Evolutionary conservation across 1,140 invertebrate genomes (phyloP), one percentile per base, ranked within the genome.

Genomic region (Leguminivora glycinivorella): DNA sequence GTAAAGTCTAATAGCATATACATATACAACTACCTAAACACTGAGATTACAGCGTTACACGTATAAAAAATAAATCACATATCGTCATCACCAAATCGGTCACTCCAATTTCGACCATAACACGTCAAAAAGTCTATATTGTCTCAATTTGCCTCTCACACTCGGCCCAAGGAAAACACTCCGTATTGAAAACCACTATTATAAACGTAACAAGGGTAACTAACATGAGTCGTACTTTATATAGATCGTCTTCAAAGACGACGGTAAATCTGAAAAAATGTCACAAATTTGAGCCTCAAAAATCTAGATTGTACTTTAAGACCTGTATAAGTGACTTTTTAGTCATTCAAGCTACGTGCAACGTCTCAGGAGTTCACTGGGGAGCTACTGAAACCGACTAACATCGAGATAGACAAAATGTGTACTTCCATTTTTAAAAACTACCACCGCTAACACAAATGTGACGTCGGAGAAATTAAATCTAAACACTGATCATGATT

Each of bases 21-120:
- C 79, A 76, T 79, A 82, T 82, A 83, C 76, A 83, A 72, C 76
- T 84, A 87, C 63, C 76, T 83, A 83, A 81, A 84, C 81, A 84
- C 79, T 81, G 84, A 87, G 80, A 88, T 85, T 86, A 82, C 81
- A 83, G 77, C 75, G 77, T 81, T 82, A 80, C 67, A 79, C 73
- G 80, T 87, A 87, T 84, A 88, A 84, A 81, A 86, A 89, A 84
- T 85, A 88, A 85, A 89, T 89, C 85, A 88, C 84, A 89, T 83
- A 74, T 81, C 80, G 26, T 63, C 58, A 83, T 74, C 82, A 83
- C 83, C 78, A 68, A 72, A 71, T 72, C 77, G 70, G 66, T 75
- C 78, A 56, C 71, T 12, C 70, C 69, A 69, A 60, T 38, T 58
- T 56, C 43, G 74, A 79, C 74, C 72, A 60, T 31, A 34, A 68